Conservation (phyloP, 1,140 invertebrate genomes). For the Tigriopus japonicus region DNA sequence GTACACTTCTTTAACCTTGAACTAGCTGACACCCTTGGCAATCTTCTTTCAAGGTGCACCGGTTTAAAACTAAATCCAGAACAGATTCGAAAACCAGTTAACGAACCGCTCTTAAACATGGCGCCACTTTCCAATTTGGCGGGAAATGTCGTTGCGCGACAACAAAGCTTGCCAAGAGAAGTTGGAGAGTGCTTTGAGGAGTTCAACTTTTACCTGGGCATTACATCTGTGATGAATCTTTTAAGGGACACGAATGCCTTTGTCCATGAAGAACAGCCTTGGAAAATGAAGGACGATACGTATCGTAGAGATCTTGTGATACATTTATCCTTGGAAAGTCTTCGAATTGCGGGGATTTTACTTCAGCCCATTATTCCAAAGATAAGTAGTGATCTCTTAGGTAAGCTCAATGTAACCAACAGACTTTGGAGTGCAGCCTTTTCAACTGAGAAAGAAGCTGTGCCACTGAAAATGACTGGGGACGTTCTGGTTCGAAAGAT, state of each 20-base stretch:
- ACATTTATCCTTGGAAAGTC: conserved; percentile 58
- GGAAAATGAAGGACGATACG: conserved; percentile 49
- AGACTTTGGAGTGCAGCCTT: not conserved
- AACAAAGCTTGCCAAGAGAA: conserved; percentile 35
- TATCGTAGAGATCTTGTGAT: conserved; percentile 41
- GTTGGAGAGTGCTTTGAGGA: conserved; percentile 46
- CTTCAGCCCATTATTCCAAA: conserved; percentile 66
- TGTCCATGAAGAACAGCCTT: conserved; percentile 64
- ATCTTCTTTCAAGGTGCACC: conserved; percentile 61
- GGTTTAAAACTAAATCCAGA: conserved; percentile 47
- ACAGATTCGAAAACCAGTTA: conserved; percentile 23
- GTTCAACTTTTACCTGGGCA: conserved; percentile 61
- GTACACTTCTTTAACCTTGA: conserved; percentile 65
- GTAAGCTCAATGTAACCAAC: conserved; percentile 20
- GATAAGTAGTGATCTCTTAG: conserved; percentile 36
- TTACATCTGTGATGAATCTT: conserved; percentile 50
- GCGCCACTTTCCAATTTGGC: conserved; percentile 25
- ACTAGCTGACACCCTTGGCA: conserved; percentile 77
- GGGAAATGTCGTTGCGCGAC: conserved; percentile 32
- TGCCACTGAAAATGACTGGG: too few relatives aligned
- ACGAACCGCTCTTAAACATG: conserved; percentile 38
- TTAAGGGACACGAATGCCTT: conserved; percentile 63
- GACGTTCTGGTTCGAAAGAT: too few relatives aligned
- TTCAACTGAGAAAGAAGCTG: too few relatives aligned
- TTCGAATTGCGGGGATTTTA: conserved; percentile 52